phyloP scores from a whole-genome alignment of 2,113 vertebrate genomes.

The Crotophaga sulcirostris region DNA sequence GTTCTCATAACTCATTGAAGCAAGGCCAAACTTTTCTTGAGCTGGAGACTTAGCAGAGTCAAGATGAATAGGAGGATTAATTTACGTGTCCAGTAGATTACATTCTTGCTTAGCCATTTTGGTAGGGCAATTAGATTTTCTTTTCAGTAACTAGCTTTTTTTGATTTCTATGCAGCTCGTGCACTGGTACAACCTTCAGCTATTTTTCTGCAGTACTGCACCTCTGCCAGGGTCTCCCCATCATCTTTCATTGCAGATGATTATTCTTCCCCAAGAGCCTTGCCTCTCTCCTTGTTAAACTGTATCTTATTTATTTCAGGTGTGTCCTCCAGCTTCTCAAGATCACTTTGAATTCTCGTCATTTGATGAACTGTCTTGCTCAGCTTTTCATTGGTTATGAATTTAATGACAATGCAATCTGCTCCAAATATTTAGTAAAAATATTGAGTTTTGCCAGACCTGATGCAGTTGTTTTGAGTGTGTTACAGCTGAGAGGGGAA shows the following conservation, averaged over 20 bases:
- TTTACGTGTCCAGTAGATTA: not conserved
- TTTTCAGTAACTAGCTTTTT: not conserved
- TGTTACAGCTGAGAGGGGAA: not conserved
- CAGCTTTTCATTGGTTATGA: not conserved
- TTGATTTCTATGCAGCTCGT: fast-evolving
- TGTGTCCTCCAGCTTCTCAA: not conserved
- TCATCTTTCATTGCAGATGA: not conserved
- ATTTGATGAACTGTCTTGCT: not conserved
- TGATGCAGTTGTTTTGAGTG: fast-evolving
- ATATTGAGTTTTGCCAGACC: not conserved
- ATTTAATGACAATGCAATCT: not conserved
- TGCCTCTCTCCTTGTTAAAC: not conserved
- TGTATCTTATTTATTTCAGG: not conserved
- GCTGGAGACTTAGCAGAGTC: not conserved
- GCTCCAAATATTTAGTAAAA: not conserved
- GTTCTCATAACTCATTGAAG: not conserved
- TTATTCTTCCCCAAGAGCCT: not conserved
- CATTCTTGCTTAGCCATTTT: not conserved
- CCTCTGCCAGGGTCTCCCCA: not conserved
- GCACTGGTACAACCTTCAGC: not conserved
- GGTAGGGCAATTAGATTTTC: not conserved
- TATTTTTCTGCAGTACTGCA: not conserved
- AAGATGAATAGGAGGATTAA: not conserved
- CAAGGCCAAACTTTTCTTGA: not conserved
- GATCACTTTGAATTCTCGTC: not conserved